Evolutionary conservation across 2,113 vertebrate genomes (phyloP), one percentile per base, ranked within the genome.

Genomic region (Lota lota): DNA sequence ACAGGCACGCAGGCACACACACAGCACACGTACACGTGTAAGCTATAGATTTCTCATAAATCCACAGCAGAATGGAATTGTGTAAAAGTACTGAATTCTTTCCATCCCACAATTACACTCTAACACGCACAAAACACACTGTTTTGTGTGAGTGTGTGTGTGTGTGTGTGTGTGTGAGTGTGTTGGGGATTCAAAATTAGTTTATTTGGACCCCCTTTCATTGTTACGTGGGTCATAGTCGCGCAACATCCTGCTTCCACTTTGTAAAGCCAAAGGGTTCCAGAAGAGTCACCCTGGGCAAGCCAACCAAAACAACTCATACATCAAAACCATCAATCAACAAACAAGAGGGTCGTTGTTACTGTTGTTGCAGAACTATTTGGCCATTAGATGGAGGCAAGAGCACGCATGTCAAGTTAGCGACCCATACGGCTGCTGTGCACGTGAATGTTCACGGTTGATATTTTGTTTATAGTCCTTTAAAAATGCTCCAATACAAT

Each of bases 311-410:
- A 63, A 66, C 15, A 14, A 54, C 11, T 64, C 59, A 28, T 28
- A 28, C 1, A 28, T 58, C 15, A 56, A 56, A 53, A 17, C 10
- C 16, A 5, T 75, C 36, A 12, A 21, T 77, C 68, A 82, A n/a
- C 57, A 7, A 59, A 59, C 4, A 72, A 10, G 36, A 70, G 24
- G 33, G 11, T 33, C 16, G 53, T 18, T n/a, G n/a, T 40, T 3
- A 12, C 11, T 40, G 11, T 33, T n/a, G 53, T n/a, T n/a, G n/a
- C 33, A 59, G 2, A 1, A 28, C 17, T 50, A 56, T 69, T 58
- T 66, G 50, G 57, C 53, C 1, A 5, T 53, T 16, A 24, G 21
- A 61, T 24, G 59, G 59, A 12, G 22, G 20, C 19, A 11, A 14
- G 2, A 79, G 50, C 50, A 53, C 11, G 50, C 22, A n/a, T 20